phyloP scores from a whole-genome alignment of 2,113 vertebrate genomes.

The Tetrao urogallus region DNA sequence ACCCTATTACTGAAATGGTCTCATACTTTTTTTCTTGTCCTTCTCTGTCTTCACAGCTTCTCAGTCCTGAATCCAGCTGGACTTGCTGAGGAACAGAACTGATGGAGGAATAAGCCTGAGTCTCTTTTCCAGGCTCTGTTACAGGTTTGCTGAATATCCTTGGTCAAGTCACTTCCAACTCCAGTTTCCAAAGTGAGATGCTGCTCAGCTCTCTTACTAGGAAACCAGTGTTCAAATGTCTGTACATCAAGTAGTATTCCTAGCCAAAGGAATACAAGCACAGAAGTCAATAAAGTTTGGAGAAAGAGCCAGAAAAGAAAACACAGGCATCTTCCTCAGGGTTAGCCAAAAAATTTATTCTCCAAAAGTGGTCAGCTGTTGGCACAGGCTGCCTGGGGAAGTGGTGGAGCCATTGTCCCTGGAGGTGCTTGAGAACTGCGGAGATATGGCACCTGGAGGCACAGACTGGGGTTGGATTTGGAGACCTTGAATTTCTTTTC shows the following conservation, averaged over 20 bases:
- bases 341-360: not conserved
- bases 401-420: too few relatives aligned
- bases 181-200: not conserved
- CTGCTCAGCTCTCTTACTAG: not conserved
- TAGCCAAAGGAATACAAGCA: not conserved
- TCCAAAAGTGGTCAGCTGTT: too few relatives aligned
- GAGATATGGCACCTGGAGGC: too few relatives aligned
- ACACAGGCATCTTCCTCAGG: not conserved
- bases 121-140: not conserved
- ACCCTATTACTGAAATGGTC: not conserved
- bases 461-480: too few relatives aligned
- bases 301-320: not conserved
- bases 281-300: not conserved
- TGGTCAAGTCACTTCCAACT: not conserved
- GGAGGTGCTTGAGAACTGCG: too few relatives aligned
- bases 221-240: not conserved
- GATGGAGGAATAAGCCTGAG: not conserved
- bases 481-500: too few relatives aligned
- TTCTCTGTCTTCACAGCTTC: not conserved
- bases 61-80: not conserved
- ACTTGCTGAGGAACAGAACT: not conserved
- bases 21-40: not conserved
- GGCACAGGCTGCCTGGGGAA: too few relatives aligned
- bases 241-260: not conserved
- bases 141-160: not conserved